A percentile compares a stretch with the other conserved stretches of the same genome.
These are phyloP conservation scores for Andrena fulva DNA, from an alignment of 2,888 invertebrate species.

Conservation along the genomic window DNA sequence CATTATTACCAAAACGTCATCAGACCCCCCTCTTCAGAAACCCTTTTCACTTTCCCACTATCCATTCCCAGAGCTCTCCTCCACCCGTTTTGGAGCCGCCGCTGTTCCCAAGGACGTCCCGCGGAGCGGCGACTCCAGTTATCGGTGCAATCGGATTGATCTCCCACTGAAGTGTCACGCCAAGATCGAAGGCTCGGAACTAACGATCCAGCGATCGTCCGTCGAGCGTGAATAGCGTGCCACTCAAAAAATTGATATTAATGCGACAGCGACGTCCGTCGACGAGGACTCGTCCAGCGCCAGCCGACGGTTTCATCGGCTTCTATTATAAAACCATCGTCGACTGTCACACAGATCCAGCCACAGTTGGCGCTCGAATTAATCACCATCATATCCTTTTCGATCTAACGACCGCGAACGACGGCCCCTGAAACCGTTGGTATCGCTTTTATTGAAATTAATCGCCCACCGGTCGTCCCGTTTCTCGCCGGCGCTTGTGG, in stretches of 20 bases:
- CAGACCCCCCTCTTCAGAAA: background rate
- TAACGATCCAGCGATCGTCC: conserved; percentile 9
- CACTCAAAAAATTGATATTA: conserved; percentile 44
- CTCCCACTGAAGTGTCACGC: conserved; percentile 15
- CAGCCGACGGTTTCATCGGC: conserved; percentile 19
- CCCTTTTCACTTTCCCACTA: background rate
- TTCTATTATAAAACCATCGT: conserved; percentile 11
- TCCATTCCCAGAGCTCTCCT: background rate
- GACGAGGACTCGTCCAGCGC: background rate
- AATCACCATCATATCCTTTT: conserved; percentile 40
- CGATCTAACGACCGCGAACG: conserved; percentile 22
- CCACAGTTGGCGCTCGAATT: background rate
- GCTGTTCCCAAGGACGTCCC: conserved; percentile 22
- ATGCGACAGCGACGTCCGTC: conserved; percentile 5
- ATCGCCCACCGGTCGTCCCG: conserved; percentile 1
- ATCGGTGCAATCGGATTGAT: conserved; percentile 40
- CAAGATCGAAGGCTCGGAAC: background rate
- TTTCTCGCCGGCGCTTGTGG: background rate
- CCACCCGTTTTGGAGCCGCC: background rate
- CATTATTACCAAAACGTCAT: background rate
- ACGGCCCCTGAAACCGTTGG: background rate
- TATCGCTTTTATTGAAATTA: conserved; percentile 30
- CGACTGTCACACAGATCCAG: conserved; percentile 25
- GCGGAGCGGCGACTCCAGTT: conserved; percentile 23
- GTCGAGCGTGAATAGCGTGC: background rate